These are phyloP conservation scores for Phlogophora meticulosa DNA, from an alignment of 2,888 invertebrate genomes.

Conservation along the genomic window DNA sequence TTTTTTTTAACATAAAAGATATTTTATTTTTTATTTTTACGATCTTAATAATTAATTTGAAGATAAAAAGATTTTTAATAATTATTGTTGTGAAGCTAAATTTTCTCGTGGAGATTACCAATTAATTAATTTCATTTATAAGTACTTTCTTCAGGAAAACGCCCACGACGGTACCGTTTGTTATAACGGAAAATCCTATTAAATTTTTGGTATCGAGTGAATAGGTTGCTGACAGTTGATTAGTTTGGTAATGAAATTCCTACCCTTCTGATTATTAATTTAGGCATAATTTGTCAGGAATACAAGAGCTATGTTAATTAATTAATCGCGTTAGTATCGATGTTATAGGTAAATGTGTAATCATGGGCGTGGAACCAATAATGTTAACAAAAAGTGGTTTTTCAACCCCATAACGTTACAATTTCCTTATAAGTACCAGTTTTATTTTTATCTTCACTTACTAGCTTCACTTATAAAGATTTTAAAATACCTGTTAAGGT, in stretches of 20 bases:
- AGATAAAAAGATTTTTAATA: not conserved
- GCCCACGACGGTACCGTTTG: conserved; percentile 44
- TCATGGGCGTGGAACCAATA: not conserved
- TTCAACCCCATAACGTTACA: not conserved
- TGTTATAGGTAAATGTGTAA: not conserved
- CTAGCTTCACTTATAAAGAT: not conserved
- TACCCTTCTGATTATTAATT: conserved; percentile 55
- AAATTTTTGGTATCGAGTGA: conserved; percentile 59
- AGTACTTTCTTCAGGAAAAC: conserved; percentile 14
- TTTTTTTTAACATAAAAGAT: not conserved
- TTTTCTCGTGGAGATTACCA: not conserved
- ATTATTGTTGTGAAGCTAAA: not conserved
- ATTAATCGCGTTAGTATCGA: conserved; percentile 12
- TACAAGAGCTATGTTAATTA: conserved; percentile 31
- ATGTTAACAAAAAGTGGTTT: not conserved
- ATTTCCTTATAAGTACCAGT: not conserved
- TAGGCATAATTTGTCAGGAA: conserved; percentile 36
- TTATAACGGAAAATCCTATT: conserved; percentile 54
- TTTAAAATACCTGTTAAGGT: not conserved
- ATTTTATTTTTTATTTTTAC: not conserved
- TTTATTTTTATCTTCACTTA: not conserved
- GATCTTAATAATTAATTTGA: not conserved
- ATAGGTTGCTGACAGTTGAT: conserved; percentile 68
- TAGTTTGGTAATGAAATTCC: conserved; percentile 71
- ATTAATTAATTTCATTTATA: conserved; percentile 30